Percentiles rank a stretch among this genome's conserved stretches.
phyloP scores from a whole-genome alignment of 1,140 invertebrate species.

The Ostrea denselamellosa region DNA sequence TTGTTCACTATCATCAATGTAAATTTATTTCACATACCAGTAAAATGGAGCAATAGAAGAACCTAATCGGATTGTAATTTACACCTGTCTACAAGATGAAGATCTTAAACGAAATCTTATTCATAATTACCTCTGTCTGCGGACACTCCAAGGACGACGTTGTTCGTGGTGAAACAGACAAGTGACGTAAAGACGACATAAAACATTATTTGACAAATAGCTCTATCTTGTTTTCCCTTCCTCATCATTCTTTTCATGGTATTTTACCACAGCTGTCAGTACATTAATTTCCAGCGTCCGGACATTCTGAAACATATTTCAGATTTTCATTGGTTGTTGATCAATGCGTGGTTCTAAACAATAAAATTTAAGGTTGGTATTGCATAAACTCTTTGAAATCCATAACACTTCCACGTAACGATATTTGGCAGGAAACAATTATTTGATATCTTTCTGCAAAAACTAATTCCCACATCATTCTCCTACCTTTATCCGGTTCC shows the following conservation, averaged over 20 bases:
- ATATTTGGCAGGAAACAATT: not conserved
- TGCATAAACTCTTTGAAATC: not conserved
- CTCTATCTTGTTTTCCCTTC: not conserved
- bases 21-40: no score
- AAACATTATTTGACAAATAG: slow-evolving; percentile 15
- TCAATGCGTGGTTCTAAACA: not conserved
- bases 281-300: not conserved
- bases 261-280: not conserved
- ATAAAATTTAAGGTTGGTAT: not conserved
- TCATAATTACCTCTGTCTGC: not conserved
- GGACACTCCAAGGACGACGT: not conserved
- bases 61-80: no score
- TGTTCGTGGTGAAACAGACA: not conserved
- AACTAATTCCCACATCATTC: not conserved
- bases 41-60: no score
- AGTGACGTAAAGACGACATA: not conserved
- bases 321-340: not conserved
- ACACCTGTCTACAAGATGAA: no score
- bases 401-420: not conserved
- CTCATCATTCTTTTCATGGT: not conserved
- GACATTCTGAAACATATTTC: not conserved
- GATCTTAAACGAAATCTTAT: no score
- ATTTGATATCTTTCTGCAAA: not conserved
- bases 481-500: not conserved
- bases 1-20: no score